Conservation (phyloP, 2,797 vertebrate genomes). For the Sebastolobus altivelis region DNA sequence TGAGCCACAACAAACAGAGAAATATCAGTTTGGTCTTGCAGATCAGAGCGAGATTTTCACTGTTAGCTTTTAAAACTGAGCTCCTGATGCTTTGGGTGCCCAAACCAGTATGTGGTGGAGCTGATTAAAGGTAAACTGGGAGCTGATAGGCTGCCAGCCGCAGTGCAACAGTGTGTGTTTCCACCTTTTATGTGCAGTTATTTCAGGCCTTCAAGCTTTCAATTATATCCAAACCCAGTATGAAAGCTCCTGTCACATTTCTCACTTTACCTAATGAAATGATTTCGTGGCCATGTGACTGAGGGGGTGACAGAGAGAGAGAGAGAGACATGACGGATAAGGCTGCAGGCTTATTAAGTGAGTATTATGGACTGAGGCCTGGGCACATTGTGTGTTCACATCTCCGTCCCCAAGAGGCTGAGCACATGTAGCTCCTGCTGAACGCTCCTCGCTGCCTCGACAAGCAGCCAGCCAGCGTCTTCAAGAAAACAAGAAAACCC, state of each 20-base stretch:
- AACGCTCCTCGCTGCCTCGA: constrained; percentile 37
- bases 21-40: not conserved
- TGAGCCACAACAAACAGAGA: not conserved
- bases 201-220: constrained; percentile 58
- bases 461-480: constrained; percentile 56
- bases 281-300: constrained; percentile 53
- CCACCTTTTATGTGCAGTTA: constrained; percentile 60
- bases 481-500: constrained; percentile 69
- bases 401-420: constrained; percentile 33
- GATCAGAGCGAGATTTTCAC: not conserved
- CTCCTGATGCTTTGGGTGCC: constrained; percentile 24
- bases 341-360: constrained; percentile 39
- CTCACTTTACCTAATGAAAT: constrained; percentile 59
- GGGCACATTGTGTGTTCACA: constrained; percentile 25
- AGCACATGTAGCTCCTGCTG: constrained; percentile 42
- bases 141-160: constrained; percentile 35
- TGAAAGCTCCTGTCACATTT: constrained; percentile 64
- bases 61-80: not conserved
- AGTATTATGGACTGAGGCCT: constrained; percentile 42
- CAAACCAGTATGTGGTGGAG: constrained; percentile 20
- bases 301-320: constrained; percentile 52
- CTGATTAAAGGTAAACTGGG: constrained; percentile 45
- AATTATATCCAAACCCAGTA: constrained; percentile 54
- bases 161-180: constrained; percentile 27
- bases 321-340: constrained; percentile 30